Evolutionary conservation across 2,113 vertebrate species (phyloP).

Genomic region (Dipodomys spectabilis): DNA sequence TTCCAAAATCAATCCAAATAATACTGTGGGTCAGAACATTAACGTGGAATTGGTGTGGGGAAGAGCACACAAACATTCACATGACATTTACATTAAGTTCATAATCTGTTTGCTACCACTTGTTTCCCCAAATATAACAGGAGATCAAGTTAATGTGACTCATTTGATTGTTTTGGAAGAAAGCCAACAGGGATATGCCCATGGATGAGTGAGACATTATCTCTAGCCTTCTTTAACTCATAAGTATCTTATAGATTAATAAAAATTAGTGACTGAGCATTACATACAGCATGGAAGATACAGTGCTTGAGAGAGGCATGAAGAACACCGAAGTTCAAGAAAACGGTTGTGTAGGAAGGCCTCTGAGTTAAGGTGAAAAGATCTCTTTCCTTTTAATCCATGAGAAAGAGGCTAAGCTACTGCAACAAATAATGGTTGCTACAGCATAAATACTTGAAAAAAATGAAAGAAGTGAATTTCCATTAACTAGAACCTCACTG

Average conservation of each 20-base stretch:
- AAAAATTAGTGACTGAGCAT: neutral
- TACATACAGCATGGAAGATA: neutral
- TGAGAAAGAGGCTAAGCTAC: neutral
- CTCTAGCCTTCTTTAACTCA: neutral
- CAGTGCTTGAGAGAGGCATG: neutral
- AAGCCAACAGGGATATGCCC: neutral
- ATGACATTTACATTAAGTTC: neutral
- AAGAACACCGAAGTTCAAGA: neutral
- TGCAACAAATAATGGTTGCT: neutral
- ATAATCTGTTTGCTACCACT: neutral
- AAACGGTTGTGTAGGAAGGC: neutral
- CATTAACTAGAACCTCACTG: neutral
- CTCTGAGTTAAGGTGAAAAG: neutral
- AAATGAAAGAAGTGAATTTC: neutral
- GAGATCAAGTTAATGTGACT: neutral
- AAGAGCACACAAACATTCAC: neutral
- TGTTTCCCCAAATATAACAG: neutral
- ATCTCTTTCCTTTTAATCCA: neutral
- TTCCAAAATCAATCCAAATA: neutral
- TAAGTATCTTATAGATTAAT: neutral
- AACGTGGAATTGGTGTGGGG: neutral
- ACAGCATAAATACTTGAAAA: neutral
- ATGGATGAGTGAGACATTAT: neutral
- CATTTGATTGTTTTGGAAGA: neutral
- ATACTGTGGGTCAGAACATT: neutral